Base-by-base conservation (phyloP, 1,140 invertebrate genomes). In the Oryctes rhinoceros region DNA sequence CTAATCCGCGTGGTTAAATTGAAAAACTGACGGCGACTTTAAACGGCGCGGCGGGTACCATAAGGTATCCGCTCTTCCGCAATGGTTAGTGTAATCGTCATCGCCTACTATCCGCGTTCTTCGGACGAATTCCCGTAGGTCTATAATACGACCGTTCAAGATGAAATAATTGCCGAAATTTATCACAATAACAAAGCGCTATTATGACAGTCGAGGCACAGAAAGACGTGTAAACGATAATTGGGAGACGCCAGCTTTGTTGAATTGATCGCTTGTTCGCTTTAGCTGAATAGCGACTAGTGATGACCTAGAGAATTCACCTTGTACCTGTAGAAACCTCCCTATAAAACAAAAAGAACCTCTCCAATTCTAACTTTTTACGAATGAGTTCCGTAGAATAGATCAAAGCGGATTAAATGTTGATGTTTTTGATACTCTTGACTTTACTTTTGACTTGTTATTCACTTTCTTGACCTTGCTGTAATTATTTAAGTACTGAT, bases 141-240 rank as follows among this genome's bases (percentile, higher is more conserved):
- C 9, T 30, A 30, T 67, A 67, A 67, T 67, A 20, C 62, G 18
- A 67, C 4, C 62, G 62, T 18, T 67, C 24, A 20, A 30, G 24
- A 67, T 67, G 62, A 67, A 67, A 67, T 67, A 67, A 67, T 67
- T 20, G 62, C 24, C 24, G 9, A 67, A 67, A 67, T 67, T 67
- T 67, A 67, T 67, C 24, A 67, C 24, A 67, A 30, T 67, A 11
- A 67, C 62, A 30, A 67, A n/a, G 24, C n/a, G 62, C 24, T 67
- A 67, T 67, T 67, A 67, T 67, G 62, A 67, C 62, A 67, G 24
- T 30, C 24, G 62, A 67, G 18, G 24, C 62, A 18, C 24, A 67
- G 62, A 20, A 67, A 18, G 10, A 67, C 62, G 24, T 67, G 62
- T 11, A 7, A 24, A 67, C 62, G 5, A 20, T 20, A 67, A 24